Percentiles rank a stretch among this genome's conserved stretches.
Conservation (phyloP, 23 tunicate species). For the Pegea sp. region DNA sequence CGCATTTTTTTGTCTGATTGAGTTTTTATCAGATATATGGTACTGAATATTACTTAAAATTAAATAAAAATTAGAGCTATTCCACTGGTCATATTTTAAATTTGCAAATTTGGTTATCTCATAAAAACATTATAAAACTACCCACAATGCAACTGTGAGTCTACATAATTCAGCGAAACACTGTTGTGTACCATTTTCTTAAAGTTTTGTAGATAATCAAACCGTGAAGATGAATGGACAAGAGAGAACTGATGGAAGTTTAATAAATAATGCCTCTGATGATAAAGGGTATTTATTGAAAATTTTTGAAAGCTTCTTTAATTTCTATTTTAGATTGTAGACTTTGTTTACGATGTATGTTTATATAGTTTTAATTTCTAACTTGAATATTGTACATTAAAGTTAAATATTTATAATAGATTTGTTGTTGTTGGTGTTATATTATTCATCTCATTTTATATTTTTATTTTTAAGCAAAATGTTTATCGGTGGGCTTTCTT, state of each 20-base stretch:
- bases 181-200: too few relatives aligned
- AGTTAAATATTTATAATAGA: neutral
- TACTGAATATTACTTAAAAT: too few relatives aligned
- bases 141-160: too few relatives aligned
- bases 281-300: conserved; percentile 34
- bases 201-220: too few relatives aligned
- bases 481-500: conserved; percentile 73
- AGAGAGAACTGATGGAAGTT: conserved; percentile 54
- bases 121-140: too few relatives aligned
- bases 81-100: too few relatives aligned
- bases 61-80: too few relatives aligned
- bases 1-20: too few relatives aligned
- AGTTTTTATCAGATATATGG: too few relatives aligned
- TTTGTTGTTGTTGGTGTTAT: neutral
- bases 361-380: neutral
- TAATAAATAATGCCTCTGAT: conserved; percentile 32
- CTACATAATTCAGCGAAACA: too few relatives aligned
- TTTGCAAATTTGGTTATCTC: too few relatives aligned
- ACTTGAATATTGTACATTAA: neutral
- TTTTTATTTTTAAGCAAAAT: conserved; percentile 26
- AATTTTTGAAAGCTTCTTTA: neutral
- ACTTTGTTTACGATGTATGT: neutral
- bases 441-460: neutral
- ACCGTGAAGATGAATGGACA: too few relatives aligned
- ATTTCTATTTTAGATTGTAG: neutral